Base-by-base conservation (phyloP, 1,140 invertebrate species). In the Adelges cooleyi region DNA sequence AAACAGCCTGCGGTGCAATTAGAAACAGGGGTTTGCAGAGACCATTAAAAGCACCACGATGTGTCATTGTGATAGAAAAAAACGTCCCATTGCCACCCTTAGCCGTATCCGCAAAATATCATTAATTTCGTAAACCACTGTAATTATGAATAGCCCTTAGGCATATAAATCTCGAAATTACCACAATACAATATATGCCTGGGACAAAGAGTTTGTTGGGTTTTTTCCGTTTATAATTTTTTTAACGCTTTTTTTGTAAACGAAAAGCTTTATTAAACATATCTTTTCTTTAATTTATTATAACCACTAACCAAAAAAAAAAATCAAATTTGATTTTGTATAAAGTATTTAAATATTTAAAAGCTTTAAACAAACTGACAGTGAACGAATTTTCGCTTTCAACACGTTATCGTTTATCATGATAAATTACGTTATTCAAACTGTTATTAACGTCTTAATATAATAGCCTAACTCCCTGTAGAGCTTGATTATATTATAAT, bases 61-160 rank as follows among this genome's bases (percentile, higher is more conserved):
- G 29, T 17, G 40, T 46, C 54, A 29, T 22, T 29, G 17, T 38
- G 38, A 11, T 11, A 46, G 17, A 46, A 42, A 46, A 62, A 62
- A 62, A 44, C 54, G 25, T 17, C 54, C 25, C 40, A 4, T 46
- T 38, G 11, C 54, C 17, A 11, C 40, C 36, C 11, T 33, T 25
- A 29, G 40, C 11, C 53, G 6, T 15, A 27, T 38, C 53, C 4
- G 17, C 22, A 17, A 62, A 62, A 62, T 62, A 62, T 62, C 22
- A 62, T 62, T 62, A 46, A 62, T 62, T 62, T 62, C 38, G 42
- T 62, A 46, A 62, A 46, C 54, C 54, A 13, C 42, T 18, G 54
- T 46, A 62, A 62, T 62, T 62, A 38, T 42, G 42, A 56, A 62
- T 44, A 20, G 40, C 54, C 54, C 40, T 17, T 10, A 56, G 36